A percentile compares a stretch with the other conserved stretches of the same genome.
Conservation (phyloP, 2,113 vertebrate genomes). For the zebrafish (Danio rerio) region DNA sequence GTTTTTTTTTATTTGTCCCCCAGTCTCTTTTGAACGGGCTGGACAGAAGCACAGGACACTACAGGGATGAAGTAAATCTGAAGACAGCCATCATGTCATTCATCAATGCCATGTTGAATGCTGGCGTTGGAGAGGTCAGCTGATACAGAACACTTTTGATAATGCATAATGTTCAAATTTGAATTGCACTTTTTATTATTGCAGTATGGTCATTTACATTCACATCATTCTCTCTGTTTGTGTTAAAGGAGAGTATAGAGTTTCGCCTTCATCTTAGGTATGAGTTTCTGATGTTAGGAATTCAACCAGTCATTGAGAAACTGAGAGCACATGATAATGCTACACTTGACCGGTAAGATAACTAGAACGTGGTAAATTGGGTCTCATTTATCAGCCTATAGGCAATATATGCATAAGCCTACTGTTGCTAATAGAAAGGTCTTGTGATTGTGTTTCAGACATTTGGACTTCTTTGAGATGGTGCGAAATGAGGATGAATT, state of each 20-base stretch:
- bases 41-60: slow-evolving; percentile 93
- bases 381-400: background rate
- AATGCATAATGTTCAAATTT: background rate
- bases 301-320: slow-evolving; percentile 78
- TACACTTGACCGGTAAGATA: slow-evolving; percentile 91
- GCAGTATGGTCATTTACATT: background rate
- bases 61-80: slow-evolving; percentile 97
- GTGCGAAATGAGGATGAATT: slow-evolving; percentile 97
- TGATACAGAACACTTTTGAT: background rate
- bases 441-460: slow-evolving; percentile 72
- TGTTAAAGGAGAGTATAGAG: slow-evolving; percentile 89
- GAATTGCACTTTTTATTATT: no score
- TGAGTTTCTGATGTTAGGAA: slow-evolving; percentile 95
- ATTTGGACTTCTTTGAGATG: slow-evolving; percentile 99
- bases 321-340: slow-evolving; percentile 94
- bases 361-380: background rate
- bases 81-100: slow-evolving; percentile 99
- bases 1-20: slow-evolving; percentile 8
- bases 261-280: slow-evolving; percentile 97
- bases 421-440: background rate
- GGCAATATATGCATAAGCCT: background rate
- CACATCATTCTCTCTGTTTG: background rate
- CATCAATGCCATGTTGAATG: slow-evolving; percentile 96
- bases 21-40: slow-evolving; percentile 95
- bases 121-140: slow-evolving; percentile 94